A percentile compares a stretch with the other conserved stretches of the same genome.
Conservation (phyloP, 2,113 vertebrate genomes). For the Osmerus eperlanus region DNA sequence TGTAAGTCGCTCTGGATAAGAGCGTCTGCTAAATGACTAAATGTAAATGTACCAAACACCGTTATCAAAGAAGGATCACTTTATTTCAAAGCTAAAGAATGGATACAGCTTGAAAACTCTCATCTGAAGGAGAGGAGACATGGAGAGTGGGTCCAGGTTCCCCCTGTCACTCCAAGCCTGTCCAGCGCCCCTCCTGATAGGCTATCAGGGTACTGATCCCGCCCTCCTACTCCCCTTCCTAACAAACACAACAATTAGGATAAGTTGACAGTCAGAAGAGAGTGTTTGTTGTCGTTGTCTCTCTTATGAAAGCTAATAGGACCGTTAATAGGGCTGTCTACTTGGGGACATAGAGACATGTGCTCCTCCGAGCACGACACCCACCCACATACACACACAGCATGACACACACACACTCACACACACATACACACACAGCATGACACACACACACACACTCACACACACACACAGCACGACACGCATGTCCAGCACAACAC, state of each 20-base stretch:
- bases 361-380: constrained; percentile 16
- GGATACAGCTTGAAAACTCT: too few species aligned
- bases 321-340: constrained; percentile 40
- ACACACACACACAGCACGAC: neutral
- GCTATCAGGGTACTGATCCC: constrained; percentile 30
- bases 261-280: constrained; percentile 36
- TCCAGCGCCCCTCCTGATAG: constrained; percentile 22
- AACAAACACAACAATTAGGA: constrained; percentile 41
- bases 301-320: constrained; percentile 53
- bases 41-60: too few species aligned
- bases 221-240: constrained; percentile 34
- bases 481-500: neutral
- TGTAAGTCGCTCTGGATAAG: too few species aligned
- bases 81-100: too few species aligned
- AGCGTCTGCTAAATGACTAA: too few species aligned
- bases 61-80: too few species aligned
- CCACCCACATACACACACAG: neutral
- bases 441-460: neutral
- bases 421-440: neutral
- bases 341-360: constrained; percentile 34
- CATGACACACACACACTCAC: neutral
- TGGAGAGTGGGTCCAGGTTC: too few species aligned
- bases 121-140: too few species aligned
- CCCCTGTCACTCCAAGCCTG: neutral
- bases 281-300: constrained; percentile 55